Evolutionary conservation across 2,888 invertebrate genomes (phyloP).

Genomic region (Amiota mariae): DNA sequence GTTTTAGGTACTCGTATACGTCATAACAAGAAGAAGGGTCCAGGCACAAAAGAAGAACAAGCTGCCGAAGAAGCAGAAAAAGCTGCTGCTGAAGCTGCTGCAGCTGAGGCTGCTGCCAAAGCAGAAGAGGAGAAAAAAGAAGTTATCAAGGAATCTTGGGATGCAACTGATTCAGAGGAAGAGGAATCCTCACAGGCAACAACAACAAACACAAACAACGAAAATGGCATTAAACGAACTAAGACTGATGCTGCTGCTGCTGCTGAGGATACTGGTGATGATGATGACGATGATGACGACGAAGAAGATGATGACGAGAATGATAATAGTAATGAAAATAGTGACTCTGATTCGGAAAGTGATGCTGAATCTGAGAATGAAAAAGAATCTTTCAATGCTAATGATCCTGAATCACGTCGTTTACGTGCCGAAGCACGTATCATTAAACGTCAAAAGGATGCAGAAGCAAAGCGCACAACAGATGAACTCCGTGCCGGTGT

Average conservation of each 20-base stretch:
- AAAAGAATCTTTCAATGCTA: slow-evolving; percentile 77
- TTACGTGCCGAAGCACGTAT: slow-evolving; percentile 84
- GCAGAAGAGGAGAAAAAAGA: slow-evolving; percentile 53
- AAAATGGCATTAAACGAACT: slow-evolving; percentile 48
- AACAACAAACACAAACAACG: slow-evolving; percentile 67
- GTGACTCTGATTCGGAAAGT: slow-evolving; percentile 47
- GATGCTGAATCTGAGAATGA: slow-evolving; percentile 61
- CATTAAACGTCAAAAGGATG: slow-evolving; percentile 80
- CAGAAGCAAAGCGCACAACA: slow-evolving; percentile 79
- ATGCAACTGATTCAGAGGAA: slow-evolving; percentile 79
- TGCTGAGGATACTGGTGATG: slow-evolving; percentile 47
- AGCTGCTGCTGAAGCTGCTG: slow-evolving; percentile 66
- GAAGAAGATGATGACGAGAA: slow-evolving; percentile 73
- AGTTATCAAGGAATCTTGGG: slow-evolving; percentile 87
- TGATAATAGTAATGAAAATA: slow-evolving; percentile 53
- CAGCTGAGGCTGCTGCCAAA: slow-evolving; percentile 51
- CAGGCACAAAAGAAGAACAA: slow-evolving; percentile 71
- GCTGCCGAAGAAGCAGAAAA: slow-evolving; percentile 63
- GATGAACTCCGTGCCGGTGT: slow-evolving; percentile 93
- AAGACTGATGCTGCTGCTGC: slow-evolving; percentile 34
- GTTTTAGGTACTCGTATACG: slow-evolving; percentile 83
- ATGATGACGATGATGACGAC: slow-evolving; percentile 71
- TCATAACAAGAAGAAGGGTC: slow-evolving; percentile 81
- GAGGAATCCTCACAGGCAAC: slow-evolving; percentile 75
- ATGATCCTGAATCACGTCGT: slow-evolving; percentile 84